phyloP scores from a whole-genome alignment of 2,113 vertebrate species.

The Stomatorhinus ivindoensis region DNA sequence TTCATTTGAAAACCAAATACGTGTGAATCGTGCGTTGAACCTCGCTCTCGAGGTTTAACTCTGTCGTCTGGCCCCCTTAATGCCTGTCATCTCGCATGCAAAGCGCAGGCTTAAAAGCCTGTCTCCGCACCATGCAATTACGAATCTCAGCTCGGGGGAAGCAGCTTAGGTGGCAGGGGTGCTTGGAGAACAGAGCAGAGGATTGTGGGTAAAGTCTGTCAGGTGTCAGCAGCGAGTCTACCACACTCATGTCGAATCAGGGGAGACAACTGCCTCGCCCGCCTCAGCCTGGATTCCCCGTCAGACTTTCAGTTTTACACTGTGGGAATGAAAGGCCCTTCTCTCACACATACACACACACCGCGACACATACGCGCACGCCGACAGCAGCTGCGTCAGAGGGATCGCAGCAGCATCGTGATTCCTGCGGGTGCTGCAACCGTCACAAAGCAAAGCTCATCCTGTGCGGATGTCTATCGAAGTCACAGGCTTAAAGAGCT shows the following conservation, averaged over 20 bases:
- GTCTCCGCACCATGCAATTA: neutral
- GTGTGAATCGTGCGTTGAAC: neutral
- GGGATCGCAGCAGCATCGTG: neutral
- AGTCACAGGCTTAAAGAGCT: neutral
- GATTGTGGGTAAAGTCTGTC: neutral
- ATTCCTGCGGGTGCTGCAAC: neutral
- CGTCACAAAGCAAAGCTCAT: neutral
- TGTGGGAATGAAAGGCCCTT: neutral
- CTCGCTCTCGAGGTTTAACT: slow-evolving; percentile 1
- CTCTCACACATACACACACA: slow-evolving; percentile 9
- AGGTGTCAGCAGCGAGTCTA: neutral
- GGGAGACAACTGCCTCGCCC: neutral
- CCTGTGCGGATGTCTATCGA: neutral
- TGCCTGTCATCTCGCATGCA: slow-evolving; percentile 14
- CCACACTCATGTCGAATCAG: neutral
- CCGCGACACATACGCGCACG: neutral
- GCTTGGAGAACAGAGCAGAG: neutral
- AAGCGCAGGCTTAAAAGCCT: neutral
- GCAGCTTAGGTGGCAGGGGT: neutral
- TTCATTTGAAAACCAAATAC: slow-evolving; percentile 1
- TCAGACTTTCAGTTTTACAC: neutral
- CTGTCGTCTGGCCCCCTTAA: neutral
- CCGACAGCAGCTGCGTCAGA: neutral
- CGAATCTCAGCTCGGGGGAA: neutral
- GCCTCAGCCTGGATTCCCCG: neutral